Evolutionary conservation across 2,888 invertebrate genomes (phyloP), one percentile per base, ranked within the genome.

Genomic region (Dicycla oo): DNA sequence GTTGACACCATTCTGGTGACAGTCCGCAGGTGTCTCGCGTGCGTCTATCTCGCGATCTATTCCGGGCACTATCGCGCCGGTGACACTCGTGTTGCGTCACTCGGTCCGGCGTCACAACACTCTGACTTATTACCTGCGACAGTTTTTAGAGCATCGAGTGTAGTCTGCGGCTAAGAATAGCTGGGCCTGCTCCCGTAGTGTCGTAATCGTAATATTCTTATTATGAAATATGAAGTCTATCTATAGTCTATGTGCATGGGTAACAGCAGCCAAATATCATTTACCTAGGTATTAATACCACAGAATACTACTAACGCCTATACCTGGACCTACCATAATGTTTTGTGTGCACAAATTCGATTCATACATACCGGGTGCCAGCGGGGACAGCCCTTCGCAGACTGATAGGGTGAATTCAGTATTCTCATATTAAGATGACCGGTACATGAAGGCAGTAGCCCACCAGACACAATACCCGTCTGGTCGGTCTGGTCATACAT

Each of bases 21-120:
- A 70, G 23, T 26, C 68, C 89, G 85, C 94, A 94, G 93, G 93
- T 94, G 94, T 94, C 94, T 94, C 90, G 87, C 86, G 88, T 77
- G 79, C 89, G 94, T 94, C 94, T 94, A 77, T 91, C 20, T 30
- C 3, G 26, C 53, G 65, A 73, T 76, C 91, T 94, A 94, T 93
- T 93, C 82, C 86, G 82, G 86, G 82, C 83, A 26, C 67, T 43
- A 53, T 74, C 65, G 74, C 43, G 69, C 43, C 56, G 20, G 86
- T 88, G 90, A 91, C 90, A 89, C 79, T 73, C 8, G 69, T 69
- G 60, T 90, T 91, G 88, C 93, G 92, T 92, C 93, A 92, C 83
- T 30, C 60, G 45, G 30, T 38, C 38, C 20, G 20, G 62, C 80
- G 80, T 81, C 83, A 76, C 81, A 68, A 63, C 73, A 80, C 73